phyloP scores from a whole-genome alignment of 2,113 vertebrate species.

The Megaptera novaeangliae region DNA sequence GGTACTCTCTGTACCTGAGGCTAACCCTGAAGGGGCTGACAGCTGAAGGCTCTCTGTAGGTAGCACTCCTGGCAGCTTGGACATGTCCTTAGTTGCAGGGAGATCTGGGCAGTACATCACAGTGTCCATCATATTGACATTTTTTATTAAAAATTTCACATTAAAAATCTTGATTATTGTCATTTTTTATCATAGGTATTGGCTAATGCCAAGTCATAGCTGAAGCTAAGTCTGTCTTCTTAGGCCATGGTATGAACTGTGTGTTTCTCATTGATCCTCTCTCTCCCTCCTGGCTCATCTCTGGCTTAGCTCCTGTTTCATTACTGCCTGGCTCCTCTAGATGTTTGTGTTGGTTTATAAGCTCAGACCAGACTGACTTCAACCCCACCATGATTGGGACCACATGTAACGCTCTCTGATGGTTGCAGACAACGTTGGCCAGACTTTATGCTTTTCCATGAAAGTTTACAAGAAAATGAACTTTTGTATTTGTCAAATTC shows the following conservation, averaged over 20 bases:
- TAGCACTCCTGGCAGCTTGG: neutral
- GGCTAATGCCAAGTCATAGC: neutral
- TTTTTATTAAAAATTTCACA: neutral
- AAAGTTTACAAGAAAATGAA: neutral
- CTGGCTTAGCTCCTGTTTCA: neutral
- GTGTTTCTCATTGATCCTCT: neutral
- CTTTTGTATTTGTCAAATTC: neutral
- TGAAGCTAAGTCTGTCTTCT: neutral
- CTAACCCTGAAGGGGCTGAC: neutral
- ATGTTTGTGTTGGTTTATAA: neutral
- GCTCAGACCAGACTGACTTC: neutral
- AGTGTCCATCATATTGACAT: neutral
- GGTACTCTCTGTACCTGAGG: neutral
- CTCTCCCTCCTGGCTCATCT: neutral
- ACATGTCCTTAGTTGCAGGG: neutral
- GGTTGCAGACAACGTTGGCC: neutral
- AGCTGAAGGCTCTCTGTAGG: accelerated
- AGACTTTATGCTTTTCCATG: neutral
- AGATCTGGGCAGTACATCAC: neutral
- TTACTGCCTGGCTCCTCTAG: neutral
- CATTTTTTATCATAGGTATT: neutral
- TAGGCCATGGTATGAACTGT: neutral
- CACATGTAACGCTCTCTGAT: neutral
- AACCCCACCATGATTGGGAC: neutral
- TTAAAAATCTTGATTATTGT: neutral